Evolutionary conservation across 2,113 vertebrate genomes (phyloP), one percentile per base, ranked within the genome.

Genomic region (Alces alces): DNA sequence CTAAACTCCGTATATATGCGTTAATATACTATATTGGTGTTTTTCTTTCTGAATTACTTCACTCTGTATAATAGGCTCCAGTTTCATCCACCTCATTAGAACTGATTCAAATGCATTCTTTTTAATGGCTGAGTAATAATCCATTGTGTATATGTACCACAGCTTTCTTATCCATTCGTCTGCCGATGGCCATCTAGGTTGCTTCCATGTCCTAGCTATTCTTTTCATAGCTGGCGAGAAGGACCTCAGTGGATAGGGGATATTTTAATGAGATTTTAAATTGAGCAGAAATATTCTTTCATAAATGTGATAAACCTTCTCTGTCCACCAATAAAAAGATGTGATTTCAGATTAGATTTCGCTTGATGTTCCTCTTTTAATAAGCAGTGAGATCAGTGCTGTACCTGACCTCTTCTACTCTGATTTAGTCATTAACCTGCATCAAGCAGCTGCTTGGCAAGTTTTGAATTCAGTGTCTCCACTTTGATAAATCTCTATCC

Each of bases 181-280:
- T 70, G 66, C 66, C 5, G 66, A 70, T 39, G 66, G 66, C 3
- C n/a, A 23, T 70, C 19, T 70, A 6, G 5, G n/a, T 39, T 39
- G n/a, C n/a, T 12, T 23, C 66, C 66, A 70, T 39, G 66, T 70
- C n/a, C n/a, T 70, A 0, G 19, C 19, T 76, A 76, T 84, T 60
- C 43, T 91, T 92, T 90, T 84, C 17, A 54, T 3, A 47, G 12
- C n/a, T 91, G n/a, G 61, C 82, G 57, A 88, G 93, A 97, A 96
- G 73, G 43, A 92, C 5, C 45, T 76, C 73, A 17, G 23, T 82
- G 82, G 43, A 21, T 30, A 76, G 25, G 9, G 7, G 33, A n/a
- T 57, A 3, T 78, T 85, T 95, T 88, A 58, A 52, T 89, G 70
- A 82, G 30, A 89, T 82, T 88, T 85, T 94, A 89, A 94, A 33